Percentiles rank a stretch among this genome's conserved stretches.
Evolutionary conservation across 1,140 invertebrate genomes (phyloP).

Genomic region (Cydia strobilella): DNA sequence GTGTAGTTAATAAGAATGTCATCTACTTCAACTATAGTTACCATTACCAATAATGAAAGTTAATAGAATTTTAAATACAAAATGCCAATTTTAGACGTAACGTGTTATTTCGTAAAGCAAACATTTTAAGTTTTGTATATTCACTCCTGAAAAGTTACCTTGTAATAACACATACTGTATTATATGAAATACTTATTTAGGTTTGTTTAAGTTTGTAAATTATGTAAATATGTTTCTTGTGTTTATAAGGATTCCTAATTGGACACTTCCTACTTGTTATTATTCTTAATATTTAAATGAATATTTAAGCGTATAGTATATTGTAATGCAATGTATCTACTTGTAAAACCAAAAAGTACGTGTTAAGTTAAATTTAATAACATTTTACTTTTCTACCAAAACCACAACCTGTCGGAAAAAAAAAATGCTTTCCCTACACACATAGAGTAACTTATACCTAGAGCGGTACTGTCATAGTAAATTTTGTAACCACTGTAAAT

Average conservation of each 20-base stretch:
- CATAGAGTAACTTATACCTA: no score
- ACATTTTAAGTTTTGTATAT: neutral
- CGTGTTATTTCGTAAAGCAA: neutral
- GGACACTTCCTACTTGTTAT: neutral
- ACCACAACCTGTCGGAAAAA: no score
- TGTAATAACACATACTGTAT: neutral
- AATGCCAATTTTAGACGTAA: constrained; percentile 18
- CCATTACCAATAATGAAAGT: constrained; percentile 13
- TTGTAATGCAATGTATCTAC: neutral
- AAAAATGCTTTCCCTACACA: no score
- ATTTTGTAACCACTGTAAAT: no score
- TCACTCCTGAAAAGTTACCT: neutral
- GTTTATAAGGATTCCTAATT: neutral
- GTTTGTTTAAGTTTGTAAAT: neutral
- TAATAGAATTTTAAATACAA: neutral
- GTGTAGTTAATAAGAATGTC: constrained; percentile 2
- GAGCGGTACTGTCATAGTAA: no score
- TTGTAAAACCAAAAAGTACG: constrained; percentile 4
- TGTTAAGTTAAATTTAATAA: neutral
- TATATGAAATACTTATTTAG: neutral
- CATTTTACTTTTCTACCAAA: no score
- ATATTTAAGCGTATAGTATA: neutral
- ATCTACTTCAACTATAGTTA: no score
- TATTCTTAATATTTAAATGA: constrained; percentile 1
- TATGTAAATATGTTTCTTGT: neutral